Evolutionary conservation across 1,140 invertebrate species (phyloP), one percentile per base, ranked within the genome.

Genomic region (Zaprionus ornatus): DNA sequence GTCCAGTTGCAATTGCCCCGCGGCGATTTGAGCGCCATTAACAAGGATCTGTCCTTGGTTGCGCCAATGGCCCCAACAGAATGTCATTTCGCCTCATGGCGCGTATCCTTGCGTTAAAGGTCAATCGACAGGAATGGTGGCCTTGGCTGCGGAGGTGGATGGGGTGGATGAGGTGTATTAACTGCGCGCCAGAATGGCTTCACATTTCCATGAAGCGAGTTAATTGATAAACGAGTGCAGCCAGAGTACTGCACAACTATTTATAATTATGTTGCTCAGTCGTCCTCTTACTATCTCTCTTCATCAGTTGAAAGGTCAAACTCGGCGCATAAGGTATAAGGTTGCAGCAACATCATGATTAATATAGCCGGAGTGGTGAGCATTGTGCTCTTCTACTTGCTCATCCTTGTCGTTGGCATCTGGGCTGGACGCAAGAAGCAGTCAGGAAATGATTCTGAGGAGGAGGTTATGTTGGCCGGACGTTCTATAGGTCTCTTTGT

Each of bases 391-490:
- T 99, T 99, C 93, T 99, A 99, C 94, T 92, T 98, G 62, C 93
- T 99, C 21, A 99, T 99, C 87, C 93, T 99, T 74, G 95, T 94
- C 10, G 98, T 99, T 72, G 98, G 98, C 82, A 98, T 99, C 91
- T 99, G 98, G 98, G 98, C 98, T 5, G 98, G 96, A 21, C 95
- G 97, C 79, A 99, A 99, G 93, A 98, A 98, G 93, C 95, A 96
- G 69, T 93, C 95, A 5, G 96, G 96, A 55, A 96, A 97, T 93
- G 96, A 97, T 90, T 97, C 96, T 23, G 97, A 98, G 91, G 98
- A 99, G 93, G 98, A 99, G 93, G 98, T 99, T 15, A 99, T 99
- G 98, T 93, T 99, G 80, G 98, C 98, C 0, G 98, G 98, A 1
- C 94, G 98, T 56, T 98, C 98, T 87, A 99, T 99, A 82, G 98